Evolutionary conservation across 2,888 invertebrate genomes (phyloP).

Genomic region (Callyntrura sp.): DNA sequence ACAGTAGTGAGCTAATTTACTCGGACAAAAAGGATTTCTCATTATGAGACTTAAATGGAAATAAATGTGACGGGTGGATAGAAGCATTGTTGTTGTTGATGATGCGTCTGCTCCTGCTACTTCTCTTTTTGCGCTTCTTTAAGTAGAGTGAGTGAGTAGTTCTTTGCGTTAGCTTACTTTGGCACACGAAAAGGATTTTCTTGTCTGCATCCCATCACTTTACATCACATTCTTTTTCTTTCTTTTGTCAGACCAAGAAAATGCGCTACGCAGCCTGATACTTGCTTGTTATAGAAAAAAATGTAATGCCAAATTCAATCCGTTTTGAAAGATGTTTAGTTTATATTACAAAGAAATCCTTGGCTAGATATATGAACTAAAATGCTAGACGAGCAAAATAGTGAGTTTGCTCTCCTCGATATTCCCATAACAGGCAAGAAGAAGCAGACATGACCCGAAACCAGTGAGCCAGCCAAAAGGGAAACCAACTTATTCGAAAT

Average conservation of each 20-base stretch:
- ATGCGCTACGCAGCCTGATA: background rate
- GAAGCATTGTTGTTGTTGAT: conserved; percentile 28
- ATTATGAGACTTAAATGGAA: conserved; percentile 71
- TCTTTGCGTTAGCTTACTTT: conserved; percentile 27
- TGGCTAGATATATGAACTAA: too few relatives aligned
- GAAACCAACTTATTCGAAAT: conserved; percentile 33
- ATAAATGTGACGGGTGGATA: conserved; percentile 66
- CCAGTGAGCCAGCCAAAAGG: background rate
- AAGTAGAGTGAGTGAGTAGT: conserved; percentile 18
- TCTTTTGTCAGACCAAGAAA: background rate
- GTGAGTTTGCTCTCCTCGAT: background rate
- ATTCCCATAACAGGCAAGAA: conserved; percentile 27
- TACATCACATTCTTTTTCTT: conserved; percentile 5
- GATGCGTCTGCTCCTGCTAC: background rate
- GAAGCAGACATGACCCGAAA: conserved; percentile 10
- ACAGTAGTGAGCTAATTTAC: conserved; percentile 52
- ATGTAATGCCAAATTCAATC: background rate
- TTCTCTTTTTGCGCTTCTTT: background rate
- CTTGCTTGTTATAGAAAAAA: background rate
- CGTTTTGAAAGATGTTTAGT: background rate
- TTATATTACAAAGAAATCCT: too few relatives aligned
- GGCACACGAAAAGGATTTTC: conserved; percentile 44
- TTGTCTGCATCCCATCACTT: conserved; percentile 48
- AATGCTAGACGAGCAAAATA: background rate
- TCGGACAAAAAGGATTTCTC: conserved; percentile 59